A percentile compares a stretch with the other conserved stretches of the same genome.
These are phyloP conservation scores for Dicrurus megarhynchus DNA, from an alignment of 2,113 vertebrate species.

Conservation along the genomic window DNA sequence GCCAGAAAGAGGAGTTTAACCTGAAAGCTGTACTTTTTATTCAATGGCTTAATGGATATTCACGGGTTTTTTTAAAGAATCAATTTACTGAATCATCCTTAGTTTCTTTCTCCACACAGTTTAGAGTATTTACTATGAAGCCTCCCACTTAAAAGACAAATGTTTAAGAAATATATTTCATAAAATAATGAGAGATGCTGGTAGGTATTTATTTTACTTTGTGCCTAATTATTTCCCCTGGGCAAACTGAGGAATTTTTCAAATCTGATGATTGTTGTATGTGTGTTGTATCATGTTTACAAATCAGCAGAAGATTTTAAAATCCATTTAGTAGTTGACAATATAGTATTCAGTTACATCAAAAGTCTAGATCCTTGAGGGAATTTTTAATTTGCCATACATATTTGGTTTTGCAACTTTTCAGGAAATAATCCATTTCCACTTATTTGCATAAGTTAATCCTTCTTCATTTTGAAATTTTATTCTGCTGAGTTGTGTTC, in stretches of 20 bases:
- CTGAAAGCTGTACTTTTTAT: not conserved
- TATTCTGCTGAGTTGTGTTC: not conserved
- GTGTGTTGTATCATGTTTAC: not conserved
- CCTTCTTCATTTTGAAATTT: not conserved
- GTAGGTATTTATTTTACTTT: not conserved
- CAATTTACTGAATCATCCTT: not conserved
- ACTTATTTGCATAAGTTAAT: not conserved
- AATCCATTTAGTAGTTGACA: not conserved
- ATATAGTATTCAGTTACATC: not conserved
- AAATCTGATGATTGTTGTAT: not conserved
- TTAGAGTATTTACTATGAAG: not conserved
- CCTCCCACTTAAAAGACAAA: not conserved
- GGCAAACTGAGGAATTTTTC: not conserved
- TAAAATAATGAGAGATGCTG: not conserved
- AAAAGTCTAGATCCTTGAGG: not conserved
- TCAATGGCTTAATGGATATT: not conserved
- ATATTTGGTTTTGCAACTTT: not conserved
- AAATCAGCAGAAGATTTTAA: not conserved
- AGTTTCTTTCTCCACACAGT: not conserved
- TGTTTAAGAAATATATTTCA: not conserved
- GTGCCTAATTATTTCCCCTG: not conserved
- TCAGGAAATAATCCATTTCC: not conserved
- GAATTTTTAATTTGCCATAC: not conserved
- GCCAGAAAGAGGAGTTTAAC: not conserved
- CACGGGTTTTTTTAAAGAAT: fast-evolving